Evolutionary conservation across 2,797 vertebrate species (phyloP), one percentile per base, ranked within the genome.

Genomic region (Cynopterus sphinx): DNA sequence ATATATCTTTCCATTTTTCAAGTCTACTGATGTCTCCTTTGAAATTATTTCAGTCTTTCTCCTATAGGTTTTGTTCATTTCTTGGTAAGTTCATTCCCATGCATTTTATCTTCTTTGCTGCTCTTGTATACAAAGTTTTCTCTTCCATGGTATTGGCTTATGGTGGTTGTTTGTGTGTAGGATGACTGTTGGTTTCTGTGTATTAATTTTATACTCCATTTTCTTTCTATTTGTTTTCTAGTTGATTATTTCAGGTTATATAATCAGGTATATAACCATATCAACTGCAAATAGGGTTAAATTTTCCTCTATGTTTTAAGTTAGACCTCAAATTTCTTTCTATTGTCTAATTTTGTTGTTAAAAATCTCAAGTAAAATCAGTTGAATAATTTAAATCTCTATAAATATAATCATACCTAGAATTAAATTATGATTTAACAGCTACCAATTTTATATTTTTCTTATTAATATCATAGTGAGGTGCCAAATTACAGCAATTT

Each of bases 11-110:
- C 26, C 41, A 74, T 82, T 75, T 94, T 83, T 70, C 33, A 83
- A 59, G 81, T 83, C 59, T 71, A 68, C 17, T 94, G 87, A 90
- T 92, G 17, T 78, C 7, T 92, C 65, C 91, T 90, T 90, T 67
- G 51, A 28, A 53, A 91, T 87, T 73, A 65, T 89, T 81, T 96
- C 22, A 49, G 33, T 59, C 39, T 82, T 92, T 90, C 49, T 91
- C 26, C 46, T 75, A 39, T 4, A 77, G 28, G 9, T 75, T 65
- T 91, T 91, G 68, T 4, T 49, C 21, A 82, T 43, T 81, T 57
- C 43, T 82, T 73, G 75, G 39, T 83, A 70, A 71, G 53, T 90
- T 77, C 77, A 65, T 74, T 75, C 11, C 39, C 13, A 33, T 10
- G 5, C 9, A 16, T 94, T 92, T 94, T 63, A 63, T 86, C 9